Evolutionary conservation across 2,113 vertebrate genomes (phyloP), one percentile per base, ranked within the genome.

Genomic region (Bostrychus sinensis): DNA sequence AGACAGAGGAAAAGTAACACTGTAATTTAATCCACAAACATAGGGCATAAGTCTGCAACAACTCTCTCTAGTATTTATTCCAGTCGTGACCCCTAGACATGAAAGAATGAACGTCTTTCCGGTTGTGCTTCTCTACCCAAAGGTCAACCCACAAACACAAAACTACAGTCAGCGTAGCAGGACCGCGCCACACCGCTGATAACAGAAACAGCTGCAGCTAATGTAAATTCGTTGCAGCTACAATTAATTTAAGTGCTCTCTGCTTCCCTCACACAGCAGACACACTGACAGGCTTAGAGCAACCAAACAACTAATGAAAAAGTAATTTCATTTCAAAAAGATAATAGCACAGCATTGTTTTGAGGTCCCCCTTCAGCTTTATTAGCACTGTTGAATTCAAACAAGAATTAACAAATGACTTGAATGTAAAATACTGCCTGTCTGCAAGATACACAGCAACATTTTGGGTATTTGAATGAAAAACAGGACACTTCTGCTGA

Each of bases 301-400:
- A 37, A 43, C 9, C 25, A 28, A 53, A 65, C 22, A 39, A 55
- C 32, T 38, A 9, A 48, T 58, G n/a, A 17, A 61, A 66, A 23
- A 41, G 32, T 50, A 4, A 50, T 71, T 45, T 17, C 4, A 55
- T 55, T 64, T 46, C 1, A 41, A 56, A 66, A 53, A 54, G 39
- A 54, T 39, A 38, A 67, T 39, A 46, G 32, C 16, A 2, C 5
- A 2, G 23, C 12, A 5, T 43, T 43, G 2, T 41, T 26, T 16
- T 34, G 23, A 34, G 38, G 28, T 22, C 13, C 43, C 19, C 19
- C 25, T 42, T 64, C 10, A 23, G 53, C 39, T 36, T 46, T 41
- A 43, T 36, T 32, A 20, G 9, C 25, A 17, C 23, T 3, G 34
- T 22, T 26, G 16, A 42, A 50, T 41, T 3, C 32, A 48, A 42